Evolutionary conservation across 2,797 vertebrate species (phyloP).

Genomic region (Coilia nasus): DNA sequence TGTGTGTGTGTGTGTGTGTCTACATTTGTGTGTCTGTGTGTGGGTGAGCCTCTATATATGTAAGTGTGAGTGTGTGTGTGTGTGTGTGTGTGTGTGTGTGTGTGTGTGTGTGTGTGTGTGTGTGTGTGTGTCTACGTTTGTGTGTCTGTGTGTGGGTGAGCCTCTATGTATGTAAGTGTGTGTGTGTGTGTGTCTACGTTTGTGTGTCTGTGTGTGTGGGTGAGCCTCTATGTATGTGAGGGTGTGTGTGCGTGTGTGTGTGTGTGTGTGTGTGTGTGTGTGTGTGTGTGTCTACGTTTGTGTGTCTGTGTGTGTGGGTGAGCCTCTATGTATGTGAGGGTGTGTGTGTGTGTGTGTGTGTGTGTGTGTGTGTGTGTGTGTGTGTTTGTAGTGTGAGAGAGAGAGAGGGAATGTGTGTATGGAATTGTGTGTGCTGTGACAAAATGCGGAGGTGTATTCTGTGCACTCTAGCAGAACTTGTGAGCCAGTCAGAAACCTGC

Average conservation of each 20-base stretch:
- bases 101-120: neutral
- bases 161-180: neutral
- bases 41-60: neutral
- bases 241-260: no score
- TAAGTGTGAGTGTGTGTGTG: neutral
- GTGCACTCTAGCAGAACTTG: neutral
- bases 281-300: no score
- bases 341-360: neutral
- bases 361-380: neutral
- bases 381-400: no score
- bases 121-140: neutral
- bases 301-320: no score
- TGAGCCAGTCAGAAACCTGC: neutral
- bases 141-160: neutral
- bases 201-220: neutral
- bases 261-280: no score
- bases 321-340: no score
- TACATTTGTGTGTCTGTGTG: constrained; percentile 24
- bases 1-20: constrained; percentile 15
- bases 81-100: neutral
- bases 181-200: neutral
- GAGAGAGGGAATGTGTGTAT: neutral
- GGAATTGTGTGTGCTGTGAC: neutral
- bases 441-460: neutral
- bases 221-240: neutral